Conservation (phyloP, 2,113 vertebrate species). For the Jacana jacana region DNA sequence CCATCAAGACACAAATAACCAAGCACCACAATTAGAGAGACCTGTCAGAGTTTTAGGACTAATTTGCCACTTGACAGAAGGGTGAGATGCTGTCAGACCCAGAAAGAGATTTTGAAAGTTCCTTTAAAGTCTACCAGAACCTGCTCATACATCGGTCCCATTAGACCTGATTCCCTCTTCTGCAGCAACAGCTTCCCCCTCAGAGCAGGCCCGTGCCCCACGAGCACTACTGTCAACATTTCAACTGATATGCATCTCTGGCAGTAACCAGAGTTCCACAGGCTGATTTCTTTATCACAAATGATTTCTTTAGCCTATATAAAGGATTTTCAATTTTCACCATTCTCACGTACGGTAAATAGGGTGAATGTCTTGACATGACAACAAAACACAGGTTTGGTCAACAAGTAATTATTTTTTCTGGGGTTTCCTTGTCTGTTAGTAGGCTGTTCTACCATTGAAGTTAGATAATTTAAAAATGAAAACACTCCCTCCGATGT, state of each 20-base stretch:
- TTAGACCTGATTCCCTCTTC: neutral
- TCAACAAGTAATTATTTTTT: neutral
- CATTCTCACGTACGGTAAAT: neutral
- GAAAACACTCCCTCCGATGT: neutral
- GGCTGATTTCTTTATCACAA: no score
- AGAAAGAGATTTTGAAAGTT: neutral
- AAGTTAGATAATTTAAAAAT: neutral
- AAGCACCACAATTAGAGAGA: neutral
- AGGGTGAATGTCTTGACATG: neutral
- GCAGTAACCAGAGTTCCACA: neutral
- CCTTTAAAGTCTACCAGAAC: neutral
- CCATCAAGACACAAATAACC: neutral
- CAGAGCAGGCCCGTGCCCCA: neutral
- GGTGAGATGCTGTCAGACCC: neutral
- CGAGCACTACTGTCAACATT: neutral
- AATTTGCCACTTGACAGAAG: neutral
- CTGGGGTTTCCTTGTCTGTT: neutral
- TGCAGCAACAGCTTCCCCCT: neutral
- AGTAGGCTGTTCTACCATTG: neutral
- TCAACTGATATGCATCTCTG: neutral
- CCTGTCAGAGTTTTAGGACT: neutral
- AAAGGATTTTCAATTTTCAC: neutral
- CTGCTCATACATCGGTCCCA: neutral
- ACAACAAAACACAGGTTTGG: neutral
- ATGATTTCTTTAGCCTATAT: neutral